Base-by-base conservation (phyloP, 2,113 vertebrate species). In the Thermophis baileyi region DNA sequence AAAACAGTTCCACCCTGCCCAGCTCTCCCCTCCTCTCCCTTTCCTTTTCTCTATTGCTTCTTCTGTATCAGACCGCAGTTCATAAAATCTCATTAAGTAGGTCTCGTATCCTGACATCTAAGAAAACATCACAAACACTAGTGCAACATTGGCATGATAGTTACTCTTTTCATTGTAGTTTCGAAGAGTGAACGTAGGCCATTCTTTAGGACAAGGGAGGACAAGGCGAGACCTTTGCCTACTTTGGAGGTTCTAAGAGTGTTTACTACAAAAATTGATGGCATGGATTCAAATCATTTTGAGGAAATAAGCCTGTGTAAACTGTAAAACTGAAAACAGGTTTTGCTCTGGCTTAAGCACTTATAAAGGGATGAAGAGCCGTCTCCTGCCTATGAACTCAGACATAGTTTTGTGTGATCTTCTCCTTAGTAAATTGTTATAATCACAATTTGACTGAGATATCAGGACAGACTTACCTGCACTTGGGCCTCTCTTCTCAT, bases 401-500 rank as follows among this genome's bases (percentile, higher is more conserved):
- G 16, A 24, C 20, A 50, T 27, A 27, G 12, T 27, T 69, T 30
- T 85, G 50, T 20, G 44, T 9, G 16, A 24, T 27, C 51, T 57
- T 27, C 14, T 85, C 18, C 44, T 55, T 25, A 27, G 47, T n/a
- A 35, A 22, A 47, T 81, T n/a, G 4, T 44, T 55, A 14, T 18
- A 40, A 55, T 8, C 30, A 47, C 20, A 85, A 40, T 30, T 40
- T 22, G 69, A 74, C 69, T 81, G 35, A 87, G 6, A 0, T 24
- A 30, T 1, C 9, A 8, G 0, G 0, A 4, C 16, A 3, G 20
- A 90, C 97, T 95, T 91, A 99, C 99, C 98, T 99, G 98, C 0
- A 95, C 85, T 85, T 96, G 97, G 14, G 97, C 96, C 55, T 98
- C 98, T 30, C 95, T 98, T 94, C 96, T 97, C 98, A 99, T 98